Evolutionary conservation across 2,113 vertebrate species (phyloP), one percentile per base, ranked within the genome.

Genomic region (Microtus richardsoni): DNA sequence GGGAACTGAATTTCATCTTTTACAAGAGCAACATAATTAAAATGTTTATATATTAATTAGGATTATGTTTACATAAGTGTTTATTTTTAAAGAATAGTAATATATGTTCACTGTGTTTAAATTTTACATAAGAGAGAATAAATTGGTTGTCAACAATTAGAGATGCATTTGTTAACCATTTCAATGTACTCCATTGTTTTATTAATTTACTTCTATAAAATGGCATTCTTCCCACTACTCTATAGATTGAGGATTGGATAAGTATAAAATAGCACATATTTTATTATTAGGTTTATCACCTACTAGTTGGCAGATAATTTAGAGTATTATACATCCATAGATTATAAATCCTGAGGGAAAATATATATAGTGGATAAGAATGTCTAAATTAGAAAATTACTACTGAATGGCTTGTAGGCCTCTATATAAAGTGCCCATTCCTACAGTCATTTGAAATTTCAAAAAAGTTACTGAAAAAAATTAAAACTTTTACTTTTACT

Each of bases 401-500:
- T 54, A 11, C 47, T 80, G 62, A 92, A 90, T 62, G 3, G 2
- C 5, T 14, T 74, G 6, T 11, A 33, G 2, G 7, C 19, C 6
- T 90, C 73, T 88, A 3, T 84, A 60, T 44, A 93, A 71, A 92
- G 26, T 30, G 8, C 39, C 1, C 39, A 2, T 93, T 95, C 60
- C 80, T 74, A 70, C 19, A 5, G 39, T 17, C 44, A 91, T 54
- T 7, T 84, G 6, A 88, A n/a, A 41, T 44, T 94, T 88, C 60
- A 88, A 84, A 83, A 41, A 60, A 74, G 85, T 13, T 12, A 10
- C 49, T 52, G 95, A 79, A 73, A 68, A 52, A 86, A 74, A 80
- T 85, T 60, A 83, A 62, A 92, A 58, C 7, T 75, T 91, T 86
- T 26, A 70, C 28, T 74, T 91, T 87, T 47, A 89, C 58, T 85